Evolutionary conservation across 2,888 invertebrate genomes (phyloP).

Genomic region (Diarsia mendica): DNA sequence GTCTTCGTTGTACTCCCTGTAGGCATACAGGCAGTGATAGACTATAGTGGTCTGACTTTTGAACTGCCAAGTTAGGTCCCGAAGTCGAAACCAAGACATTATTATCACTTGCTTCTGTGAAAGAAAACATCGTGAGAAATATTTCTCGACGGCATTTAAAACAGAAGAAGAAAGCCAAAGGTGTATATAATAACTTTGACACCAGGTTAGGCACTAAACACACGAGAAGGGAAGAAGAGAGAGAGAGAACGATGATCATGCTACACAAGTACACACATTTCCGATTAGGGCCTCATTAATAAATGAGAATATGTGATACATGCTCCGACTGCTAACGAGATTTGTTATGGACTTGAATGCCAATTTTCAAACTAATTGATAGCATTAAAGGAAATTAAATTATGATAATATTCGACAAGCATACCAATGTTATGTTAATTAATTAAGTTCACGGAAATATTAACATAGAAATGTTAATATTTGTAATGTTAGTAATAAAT

Average conservation of each 20-base stretch:
- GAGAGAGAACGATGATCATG: too few relatives aligned
- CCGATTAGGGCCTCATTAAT: slow-evolving; percentile 12
- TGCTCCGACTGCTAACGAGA: not conserved
- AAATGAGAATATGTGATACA: not conserved
- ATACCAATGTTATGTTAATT: slow-evolving; percentile 20
- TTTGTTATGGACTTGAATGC: slow-evolving; percentile 10
- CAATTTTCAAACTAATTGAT: slow-evolving; percentile 3
- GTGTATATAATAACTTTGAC: too few relatives aligned
- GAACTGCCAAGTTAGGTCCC: too few relatives aligned
- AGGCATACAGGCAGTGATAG: too few relatives aligned
- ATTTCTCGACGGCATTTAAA: too few relatives aligned
- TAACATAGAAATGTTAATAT: not conserved
- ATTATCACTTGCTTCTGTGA: too few relatives aligned
- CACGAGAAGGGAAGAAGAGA: too few relatives aligned
- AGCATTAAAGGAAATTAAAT: slow-evolving; percentile 2
- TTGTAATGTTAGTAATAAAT: not conserved
- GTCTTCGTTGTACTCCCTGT: not conserved
- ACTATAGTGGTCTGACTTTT: too few relatives aligned
- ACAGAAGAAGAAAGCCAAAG: too few relatives aligned
- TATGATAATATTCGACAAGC: slow-evolving; percentile 2
- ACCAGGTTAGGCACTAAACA: too few relatives aligned
- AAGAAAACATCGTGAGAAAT: too few relatives aligned
- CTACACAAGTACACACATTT: slow-evolving; percentile 13
- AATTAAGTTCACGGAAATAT: not conserved
- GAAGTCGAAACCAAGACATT: too few relatives aligned